Evolutionary conservation across 1,140 invertebrate species (phyloP).

Genomic region (Ceratosolen solmsi): DNA sequence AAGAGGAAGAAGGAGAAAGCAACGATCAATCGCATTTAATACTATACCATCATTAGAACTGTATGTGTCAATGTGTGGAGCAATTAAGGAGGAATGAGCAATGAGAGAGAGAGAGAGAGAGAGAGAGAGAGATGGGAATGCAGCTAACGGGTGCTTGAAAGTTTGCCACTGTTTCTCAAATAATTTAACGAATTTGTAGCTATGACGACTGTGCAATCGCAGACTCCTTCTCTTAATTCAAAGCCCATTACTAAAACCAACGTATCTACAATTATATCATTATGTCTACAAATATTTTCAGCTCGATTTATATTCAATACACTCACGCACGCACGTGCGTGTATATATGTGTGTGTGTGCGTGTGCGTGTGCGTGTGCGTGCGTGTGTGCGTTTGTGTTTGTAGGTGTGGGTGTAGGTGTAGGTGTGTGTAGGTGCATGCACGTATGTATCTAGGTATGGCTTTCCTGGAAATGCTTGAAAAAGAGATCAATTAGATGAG

Average conservation of each 20-base stretch:
- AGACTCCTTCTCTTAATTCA: not conserved
- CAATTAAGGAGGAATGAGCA: conserved; percentile 25
- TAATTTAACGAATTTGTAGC: not conserved
- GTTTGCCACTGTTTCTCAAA: conserved; percentile 40
- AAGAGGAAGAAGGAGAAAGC: not conserved
- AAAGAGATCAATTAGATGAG: conserved; percentile 19
- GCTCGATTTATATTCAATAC: not conserved
- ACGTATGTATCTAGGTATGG: too few relatives aligned
- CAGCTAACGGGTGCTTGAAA: not conserved
- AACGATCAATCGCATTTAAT: conserved; percentile 4
- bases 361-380: too few relatives aligned
- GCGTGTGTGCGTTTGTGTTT: too few relatives aligned
- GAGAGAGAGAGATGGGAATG: conserved; percentile 10
- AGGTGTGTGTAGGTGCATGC: too few relatives aligned
- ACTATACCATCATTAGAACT: conserved; percentile 4
- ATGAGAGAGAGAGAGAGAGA: conserved; percentile 16
- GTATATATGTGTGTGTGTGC: too few relatives aligned
- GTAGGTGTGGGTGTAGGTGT: too few relatives aligned
- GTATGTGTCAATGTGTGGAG: not conserved
- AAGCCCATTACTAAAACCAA: not conserved
- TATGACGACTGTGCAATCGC: not conserved
- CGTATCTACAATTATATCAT: not conserved
- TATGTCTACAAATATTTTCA: not conserved
- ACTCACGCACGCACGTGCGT: too few relatives aligned
- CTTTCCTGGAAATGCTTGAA: too few relatives aligned